Evolutionary conservation across 2,797 vertebrate species (phyloP).

Genomic region (Taeniopygia guttata): DNA sequence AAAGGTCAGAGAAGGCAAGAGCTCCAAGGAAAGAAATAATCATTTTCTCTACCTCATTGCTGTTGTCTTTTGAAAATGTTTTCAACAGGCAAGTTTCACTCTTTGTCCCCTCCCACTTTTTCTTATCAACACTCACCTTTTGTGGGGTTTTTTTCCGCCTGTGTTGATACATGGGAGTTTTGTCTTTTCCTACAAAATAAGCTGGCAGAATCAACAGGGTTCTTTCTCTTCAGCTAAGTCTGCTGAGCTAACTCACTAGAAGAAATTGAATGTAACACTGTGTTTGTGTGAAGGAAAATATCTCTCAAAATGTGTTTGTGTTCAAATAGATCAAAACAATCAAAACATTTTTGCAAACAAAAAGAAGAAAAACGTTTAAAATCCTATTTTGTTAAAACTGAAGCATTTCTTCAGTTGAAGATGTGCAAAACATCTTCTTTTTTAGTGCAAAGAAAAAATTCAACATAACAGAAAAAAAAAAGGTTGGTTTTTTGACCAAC

Average conservation of each 20-base stretch:
- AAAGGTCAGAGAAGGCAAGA: slow-evolving; percentile 17
- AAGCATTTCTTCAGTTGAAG: not conserved
- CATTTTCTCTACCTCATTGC: not conserved
- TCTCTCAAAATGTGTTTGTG: not conserved
- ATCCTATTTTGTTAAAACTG: not conserved
- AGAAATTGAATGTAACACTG: not conserved
- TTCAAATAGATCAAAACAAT: slow-evolving; percentile 45
- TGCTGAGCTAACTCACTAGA: not conserved
- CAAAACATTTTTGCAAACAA: slow-evolving; percentile 25
- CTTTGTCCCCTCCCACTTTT: not conserved
- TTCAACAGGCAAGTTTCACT: not conserved
- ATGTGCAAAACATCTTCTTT: too few relatives aligned
- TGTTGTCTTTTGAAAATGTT: not conserved
- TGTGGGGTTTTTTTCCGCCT: not conserved
- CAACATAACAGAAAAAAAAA: not conserved
- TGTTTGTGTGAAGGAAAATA: not conserved
- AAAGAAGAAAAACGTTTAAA: not conserved
- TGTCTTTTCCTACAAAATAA: not conserved
- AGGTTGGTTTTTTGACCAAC: not conserved
- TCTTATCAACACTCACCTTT: not conserved
- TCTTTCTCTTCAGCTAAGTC: slow-evolving; percentile 1
- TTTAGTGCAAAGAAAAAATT: not conserved
- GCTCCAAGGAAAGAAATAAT: not conserved
- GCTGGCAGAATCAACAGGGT: not conserved
- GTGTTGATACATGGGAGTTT: not conserved